Conservation (phyloP, 2,113 vertebrate species). For the Pavo muticus region DNA sequence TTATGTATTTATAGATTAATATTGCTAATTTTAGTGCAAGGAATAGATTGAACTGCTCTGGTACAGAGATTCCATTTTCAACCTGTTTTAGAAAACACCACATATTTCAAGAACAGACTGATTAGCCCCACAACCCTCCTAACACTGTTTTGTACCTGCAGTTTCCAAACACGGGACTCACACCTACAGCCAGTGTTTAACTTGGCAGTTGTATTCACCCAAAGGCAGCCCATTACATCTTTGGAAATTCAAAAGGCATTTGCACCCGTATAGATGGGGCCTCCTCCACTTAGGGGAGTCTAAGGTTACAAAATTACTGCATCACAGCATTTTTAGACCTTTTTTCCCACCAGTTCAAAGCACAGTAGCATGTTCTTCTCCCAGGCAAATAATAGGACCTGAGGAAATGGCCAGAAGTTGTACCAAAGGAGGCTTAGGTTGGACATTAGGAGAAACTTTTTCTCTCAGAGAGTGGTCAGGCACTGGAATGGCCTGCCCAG, state of each 20-base stretch:
- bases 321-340: not conserved
- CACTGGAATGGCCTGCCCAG: too few species aligned
- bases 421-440: too few species aligned
- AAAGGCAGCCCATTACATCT: not conserved
- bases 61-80: not conserved
- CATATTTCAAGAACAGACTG: not conserved
- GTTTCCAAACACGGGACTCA: not conserved
- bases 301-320: not conserved
- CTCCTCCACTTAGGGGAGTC: not conserved
- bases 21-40: not conserved
- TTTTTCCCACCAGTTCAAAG: not conserved
- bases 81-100: not conserved
- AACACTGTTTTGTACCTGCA: not conserved
- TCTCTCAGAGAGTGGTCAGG: too few species aligned
- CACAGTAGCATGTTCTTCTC: not conserved
- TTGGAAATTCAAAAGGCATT: not conserved
- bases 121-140: not conserved
- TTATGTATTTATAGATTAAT: not conserved
- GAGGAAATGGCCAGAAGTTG: too few species aligned
- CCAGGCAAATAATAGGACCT: too few species aligned
- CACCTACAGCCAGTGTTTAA: not conserved
- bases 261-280: not conserved
- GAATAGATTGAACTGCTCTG: not conserved
- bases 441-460: too few species aligned
- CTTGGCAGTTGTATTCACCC: not conserved